Evolutionary conservation across 2,797 vertebrate species (phyloP).

Genomic region (Peromyscus nudipes): DNA sequence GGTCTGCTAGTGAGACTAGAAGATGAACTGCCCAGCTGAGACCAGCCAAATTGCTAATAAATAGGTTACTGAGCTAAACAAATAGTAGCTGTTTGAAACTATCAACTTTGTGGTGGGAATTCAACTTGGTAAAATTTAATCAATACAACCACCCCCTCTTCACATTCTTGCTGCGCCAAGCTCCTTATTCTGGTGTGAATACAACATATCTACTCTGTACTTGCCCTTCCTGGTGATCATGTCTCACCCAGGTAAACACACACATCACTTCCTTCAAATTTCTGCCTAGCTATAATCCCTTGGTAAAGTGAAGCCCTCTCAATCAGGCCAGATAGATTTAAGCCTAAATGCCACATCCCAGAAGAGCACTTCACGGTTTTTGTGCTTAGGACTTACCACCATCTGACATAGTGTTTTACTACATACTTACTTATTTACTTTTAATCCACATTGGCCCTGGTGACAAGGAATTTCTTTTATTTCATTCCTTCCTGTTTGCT

Average conservation of each 20-base stretch:
- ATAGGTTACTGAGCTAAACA: neutral
- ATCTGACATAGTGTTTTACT: neutral
- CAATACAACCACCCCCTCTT: no score
- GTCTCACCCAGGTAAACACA: neutral
- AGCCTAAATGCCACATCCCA: neutral
- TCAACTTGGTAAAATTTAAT: neutral
- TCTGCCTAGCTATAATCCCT: neutral
- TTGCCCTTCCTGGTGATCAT: neutral
- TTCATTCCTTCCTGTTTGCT: neutral
- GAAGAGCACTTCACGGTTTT: neutral
- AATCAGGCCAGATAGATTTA: neutral
- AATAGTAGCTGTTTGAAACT: neutral
- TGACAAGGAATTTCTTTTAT: neutral
- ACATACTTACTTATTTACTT: neutral
- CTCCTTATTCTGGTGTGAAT: neutral
- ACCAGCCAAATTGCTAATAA: neutral
- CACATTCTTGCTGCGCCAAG: accelerated
- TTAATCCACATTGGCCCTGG: neutral
- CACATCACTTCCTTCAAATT: neutral
- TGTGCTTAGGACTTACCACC: neutral
- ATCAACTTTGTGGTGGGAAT: neutral
- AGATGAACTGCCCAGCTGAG: neutral
- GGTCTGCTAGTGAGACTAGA: neutral
- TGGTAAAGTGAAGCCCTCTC: neutral
- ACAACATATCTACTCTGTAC: neutral